Evolutionary conservation across 2,888 invertebrate species (phyloP).

Genomic region (Amphipyra tragopoginis): DNA sequence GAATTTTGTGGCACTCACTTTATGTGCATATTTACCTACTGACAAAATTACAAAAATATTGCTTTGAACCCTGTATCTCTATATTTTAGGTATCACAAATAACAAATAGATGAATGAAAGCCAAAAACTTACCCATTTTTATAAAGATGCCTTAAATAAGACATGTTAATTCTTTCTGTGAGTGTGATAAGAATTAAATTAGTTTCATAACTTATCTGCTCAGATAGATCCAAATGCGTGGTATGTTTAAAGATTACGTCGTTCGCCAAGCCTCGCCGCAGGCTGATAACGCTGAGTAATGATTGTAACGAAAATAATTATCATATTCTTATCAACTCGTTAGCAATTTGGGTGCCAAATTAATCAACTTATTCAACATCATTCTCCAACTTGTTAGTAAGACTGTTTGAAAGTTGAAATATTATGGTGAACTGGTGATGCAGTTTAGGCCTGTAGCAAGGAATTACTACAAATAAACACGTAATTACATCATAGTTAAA

Average conservation of each 20-base stretch:
- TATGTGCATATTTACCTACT: no score
- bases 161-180: constrained; percentile 66
- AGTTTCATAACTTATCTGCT: constrained; percentile 63
- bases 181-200: constrained; percentile 60
- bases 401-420: constrained; percentile 2
- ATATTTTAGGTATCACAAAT: not conserved
- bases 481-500: no score
- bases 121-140: constrained; percentile 75
- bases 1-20: no score
- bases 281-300: constrained; percentile 47
- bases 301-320: constrained; percentile 52
- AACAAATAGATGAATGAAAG: not conserved
- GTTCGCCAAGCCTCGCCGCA: constrained; percentile 61
- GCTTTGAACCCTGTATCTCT: no score
- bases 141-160: constrained; percentile 72
- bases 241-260: constrained; percentile 60
- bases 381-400: constrained; percentile 2
- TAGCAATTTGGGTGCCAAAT: constrained; percentile 37
- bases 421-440: not conserved
- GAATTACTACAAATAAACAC: not conserved
- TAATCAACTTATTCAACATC: constrained; percentile 26
- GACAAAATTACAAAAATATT: no score
- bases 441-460: not conserved
- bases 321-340: constrained; percentile 60
- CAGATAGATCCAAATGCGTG: constrained; percentile 39